phyloP scores from a whole-genome alignment of 2,888 invertebrate species.

The Flexamia atlantica region DNA sequence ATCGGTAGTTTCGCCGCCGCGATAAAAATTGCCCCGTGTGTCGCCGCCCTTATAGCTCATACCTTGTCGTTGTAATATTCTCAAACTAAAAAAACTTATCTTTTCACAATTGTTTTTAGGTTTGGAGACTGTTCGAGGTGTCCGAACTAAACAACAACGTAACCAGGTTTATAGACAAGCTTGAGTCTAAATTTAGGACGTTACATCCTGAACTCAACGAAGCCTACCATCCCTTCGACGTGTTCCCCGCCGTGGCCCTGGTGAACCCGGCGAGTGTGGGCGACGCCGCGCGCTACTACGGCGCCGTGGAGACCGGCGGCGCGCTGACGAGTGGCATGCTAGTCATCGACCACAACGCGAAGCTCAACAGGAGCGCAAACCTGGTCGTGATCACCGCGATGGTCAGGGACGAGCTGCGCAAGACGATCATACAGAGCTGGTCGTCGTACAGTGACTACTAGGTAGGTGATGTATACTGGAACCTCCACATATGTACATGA shows the following conservation, averaged over 20 bases:
- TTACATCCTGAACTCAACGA: neutral
- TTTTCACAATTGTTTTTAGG: slow-evolving; percentile 73
- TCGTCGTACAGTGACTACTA: no score
- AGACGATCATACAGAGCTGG: neutral
- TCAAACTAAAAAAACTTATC: neutral
- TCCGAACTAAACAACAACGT: slow-evolving; percentile 74
- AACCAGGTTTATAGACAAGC: slow-evolving; percentile 76
- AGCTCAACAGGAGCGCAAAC: neutral
- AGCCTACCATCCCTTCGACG: slow-evolving; percentile 15
- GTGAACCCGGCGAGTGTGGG: neutral
- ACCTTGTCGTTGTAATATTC: neutral
- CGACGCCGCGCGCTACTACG: neutral
- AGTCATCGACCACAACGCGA: slow-evolving; percentile 48
- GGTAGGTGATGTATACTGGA: no score
- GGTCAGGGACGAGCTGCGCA: neutral
- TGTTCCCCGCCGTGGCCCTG: slow-evolving; percentile 14
- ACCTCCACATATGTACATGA: no score
- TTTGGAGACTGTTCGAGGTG: slow-evolving; percentile 77
- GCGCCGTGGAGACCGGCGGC: slow-evolving; percentile 53
- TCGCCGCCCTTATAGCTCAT: no score
- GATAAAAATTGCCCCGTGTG: no score
- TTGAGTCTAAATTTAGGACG: slow-evolving; percentile 73
- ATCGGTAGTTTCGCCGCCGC: no score
- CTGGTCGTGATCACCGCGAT: neutral
- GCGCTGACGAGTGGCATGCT: slow-evolving; percentile 41